phyloP scores from a whole-genome alignment of 1,140 invertebrate genomes.

The Drosophila pallidifrons region DNA sequence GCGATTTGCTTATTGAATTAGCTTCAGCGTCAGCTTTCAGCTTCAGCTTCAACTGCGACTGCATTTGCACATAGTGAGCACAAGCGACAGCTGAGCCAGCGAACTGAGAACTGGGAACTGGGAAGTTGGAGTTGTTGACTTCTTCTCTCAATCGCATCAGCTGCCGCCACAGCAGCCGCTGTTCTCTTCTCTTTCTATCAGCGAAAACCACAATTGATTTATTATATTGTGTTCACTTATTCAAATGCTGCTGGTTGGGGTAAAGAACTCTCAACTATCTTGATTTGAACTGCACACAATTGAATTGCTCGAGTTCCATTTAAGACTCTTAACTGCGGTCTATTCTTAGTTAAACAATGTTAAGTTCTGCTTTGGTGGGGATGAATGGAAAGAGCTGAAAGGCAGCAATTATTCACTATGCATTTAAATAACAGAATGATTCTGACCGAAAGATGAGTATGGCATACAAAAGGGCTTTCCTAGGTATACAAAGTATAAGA shows the following conservation, averaged over 20 bases:
- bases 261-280: conserved; percentile 6
- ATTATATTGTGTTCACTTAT: conserved; percentile 36
- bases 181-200: not conserved
- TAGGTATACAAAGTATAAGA: too few species aligned
- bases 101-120: not conserved
- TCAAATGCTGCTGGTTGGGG: not conserved
- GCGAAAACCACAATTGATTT: conserved; percentile 32
- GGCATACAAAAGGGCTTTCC: too few species aligned
- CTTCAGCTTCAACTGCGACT: too few species aligned
- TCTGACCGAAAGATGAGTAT: too few species aligned
- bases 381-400: not conserved
- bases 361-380: not conserved
- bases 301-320: conserved; percentile 3
- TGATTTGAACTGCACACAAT: conserved; percentile 13
- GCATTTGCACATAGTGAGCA: not conserved
- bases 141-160: not conserved
- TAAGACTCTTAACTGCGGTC: conserved; percentile 7
- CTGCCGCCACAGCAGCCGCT: too few species aligned
- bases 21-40: conserved; percentile 22
- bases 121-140: not conserved
- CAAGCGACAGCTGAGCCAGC: too few species aligned
- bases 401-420: too few species aligned
- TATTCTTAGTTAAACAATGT: not conserved
- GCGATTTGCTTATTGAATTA: conserved; percentile 80
- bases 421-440: too few species aligned